phyloP scores from a whole-genome alignment of 2,797 vertebrate genomes.

The Rhinogobio ventralis region DNA sequence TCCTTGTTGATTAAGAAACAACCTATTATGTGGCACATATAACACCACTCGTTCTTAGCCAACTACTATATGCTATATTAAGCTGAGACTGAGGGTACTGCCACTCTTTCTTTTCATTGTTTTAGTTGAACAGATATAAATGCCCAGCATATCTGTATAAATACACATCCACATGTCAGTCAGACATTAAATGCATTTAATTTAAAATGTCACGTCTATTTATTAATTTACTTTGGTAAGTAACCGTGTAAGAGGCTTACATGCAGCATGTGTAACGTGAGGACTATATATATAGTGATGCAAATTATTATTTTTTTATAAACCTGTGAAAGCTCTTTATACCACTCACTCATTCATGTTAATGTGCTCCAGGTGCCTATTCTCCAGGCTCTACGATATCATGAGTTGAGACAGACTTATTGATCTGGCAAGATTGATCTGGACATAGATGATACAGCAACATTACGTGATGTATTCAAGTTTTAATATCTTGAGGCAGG shows the following conservation, averaged over 20 bases:
- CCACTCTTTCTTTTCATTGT: not conserved
- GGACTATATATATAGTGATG: not conserved
- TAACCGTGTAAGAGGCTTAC: not conserved
- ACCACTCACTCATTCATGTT: conserved; percentile 74
- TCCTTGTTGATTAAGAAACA: conserved; percentile 62
- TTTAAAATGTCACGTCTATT: not conserved
- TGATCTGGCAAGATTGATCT: conserved; percentile 78
- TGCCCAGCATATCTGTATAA: not conserved
- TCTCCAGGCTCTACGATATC: conserved; percentile 71
- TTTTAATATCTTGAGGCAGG: conserved; percentile 74
- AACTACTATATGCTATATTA: not conserved
- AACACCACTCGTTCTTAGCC: not conserved
- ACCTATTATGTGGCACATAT: conserved; percentile 25
- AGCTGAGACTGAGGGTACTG: conserved; percentile 4
- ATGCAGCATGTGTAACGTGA: not conserved
- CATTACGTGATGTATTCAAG: conserved; percentile 80
- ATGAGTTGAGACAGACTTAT: conserved; percentile 77
- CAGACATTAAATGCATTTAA: not conserved
- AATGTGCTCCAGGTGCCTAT: conserved; percentile 70
- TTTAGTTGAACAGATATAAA: not conserved
- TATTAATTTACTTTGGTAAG: not conserved
- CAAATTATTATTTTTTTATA: not conserved
- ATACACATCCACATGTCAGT: not conserved
- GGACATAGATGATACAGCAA: conserved; percentile 78
- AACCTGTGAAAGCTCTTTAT: not conserved